Evolutionary conservation across 2,888 invertebrate genomes (phyloP), one percentile per base, ranked within the genome.

Genomic region (Amblyjoppa proteus): DNA sequence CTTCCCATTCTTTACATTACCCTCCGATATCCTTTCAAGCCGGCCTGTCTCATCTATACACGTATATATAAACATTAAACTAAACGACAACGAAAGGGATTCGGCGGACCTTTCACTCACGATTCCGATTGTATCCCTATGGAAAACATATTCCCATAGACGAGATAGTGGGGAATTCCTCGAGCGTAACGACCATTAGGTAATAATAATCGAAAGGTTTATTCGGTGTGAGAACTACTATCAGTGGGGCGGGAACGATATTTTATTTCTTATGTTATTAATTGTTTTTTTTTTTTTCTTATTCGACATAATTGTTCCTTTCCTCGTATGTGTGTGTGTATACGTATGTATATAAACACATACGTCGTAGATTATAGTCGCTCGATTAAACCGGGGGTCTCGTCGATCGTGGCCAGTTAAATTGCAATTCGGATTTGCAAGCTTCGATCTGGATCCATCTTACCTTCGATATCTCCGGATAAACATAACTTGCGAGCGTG

Each of bases 51-150:
- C 77, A 34, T 58, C 31, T 66, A 28, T 58, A 41, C 38, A 68
- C 66, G 28, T 76, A 51, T 75, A 34, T 45, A 45, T 41, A 56
- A 73, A 61, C 28, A 56, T 68, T 73, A 68, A 76, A 20, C 77
- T 76, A 56, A 81, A 80, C 82, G 87, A 86, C 86, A 87, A 88
- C 86, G 89, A 90, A 89, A 89, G 89, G 89, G 88, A 89, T 84
- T 88, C 88, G 80, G 87, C 84, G 75, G 83, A 89, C 90, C 90
- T 90, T 90, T 90, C 90, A 90, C 90, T 90, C 90, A 89, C 90
- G 90, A 89, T 89, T 88, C 76, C 81, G 85, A 85, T 83, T 83
- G 87, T 87, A 87, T 85, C 85, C 85, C 83, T 78, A 83, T 70
- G 81, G 83, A 86, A 85, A 84, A 83, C 61, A 83, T 49, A 49